phyloP scores from a whole-genome alignment of 2,113 vertebrate genomes.

The Porphyrio hochstetteri region DNA sequence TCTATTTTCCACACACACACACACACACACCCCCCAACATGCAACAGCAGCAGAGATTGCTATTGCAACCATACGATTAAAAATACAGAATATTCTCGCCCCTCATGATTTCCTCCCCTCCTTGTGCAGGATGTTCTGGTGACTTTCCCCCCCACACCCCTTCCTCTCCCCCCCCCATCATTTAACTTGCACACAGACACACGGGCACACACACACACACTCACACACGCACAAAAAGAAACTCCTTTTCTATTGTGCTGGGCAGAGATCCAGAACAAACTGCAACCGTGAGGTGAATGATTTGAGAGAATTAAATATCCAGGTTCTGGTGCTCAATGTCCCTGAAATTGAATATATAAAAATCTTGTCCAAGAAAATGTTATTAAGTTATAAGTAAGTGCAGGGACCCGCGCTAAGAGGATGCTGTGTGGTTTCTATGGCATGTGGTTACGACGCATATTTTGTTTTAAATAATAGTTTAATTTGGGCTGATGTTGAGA shows the following conservation, averaged over 20 bases:
- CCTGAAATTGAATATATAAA: conserved; percentile 35
- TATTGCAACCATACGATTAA: background rate
- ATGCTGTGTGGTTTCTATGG: conserved; percentile 62
- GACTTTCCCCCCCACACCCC: background rate
- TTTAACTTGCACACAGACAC: background rate
- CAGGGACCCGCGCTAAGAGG: conserved; percentile 70
- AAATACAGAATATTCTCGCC: background rate
- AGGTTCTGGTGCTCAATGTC: conserved; percentile 64
- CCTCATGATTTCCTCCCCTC: background rate
- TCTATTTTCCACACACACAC: background rate
- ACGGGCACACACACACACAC: background rate
- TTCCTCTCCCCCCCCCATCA: background rate
- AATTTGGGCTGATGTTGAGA: conserved; percentile 23
- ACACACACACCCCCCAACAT: accelerated
- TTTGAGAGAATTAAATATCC: conserved; percentile 63
- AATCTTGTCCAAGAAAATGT: conserved; percentile 73
- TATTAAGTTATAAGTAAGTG: conserved; percentile 73
- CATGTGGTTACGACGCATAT: background rate
- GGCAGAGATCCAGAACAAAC: conserved; percentile 80
- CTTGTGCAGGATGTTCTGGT: background rate
- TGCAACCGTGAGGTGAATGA: conserved; percentile 47
- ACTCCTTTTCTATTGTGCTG: conserved; percentile 69
- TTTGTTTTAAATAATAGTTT: conserved; percentile 45
- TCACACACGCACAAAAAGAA: conserved; percentile 22
- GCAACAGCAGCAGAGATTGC: background rate